Conservation (phyloP, 2,113 vertebrate genomes). For the Menidia beryllina region DNA sequence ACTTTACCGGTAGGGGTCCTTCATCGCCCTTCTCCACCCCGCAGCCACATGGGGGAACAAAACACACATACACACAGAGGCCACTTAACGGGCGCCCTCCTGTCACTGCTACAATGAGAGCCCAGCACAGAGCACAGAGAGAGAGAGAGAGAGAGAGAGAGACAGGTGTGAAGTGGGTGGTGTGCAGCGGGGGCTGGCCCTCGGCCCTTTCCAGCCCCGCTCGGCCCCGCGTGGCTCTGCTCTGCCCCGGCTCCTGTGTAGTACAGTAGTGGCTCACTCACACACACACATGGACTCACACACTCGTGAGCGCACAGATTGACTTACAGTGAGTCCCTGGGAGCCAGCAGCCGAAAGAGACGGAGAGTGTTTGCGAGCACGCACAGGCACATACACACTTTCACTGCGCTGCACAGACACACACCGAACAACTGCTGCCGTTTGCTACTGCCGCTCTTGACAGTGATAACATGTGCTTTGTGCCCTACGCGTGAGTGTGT, state of each 20-base stretch:
- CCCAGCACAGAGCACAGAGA: conserved; percentile 56
- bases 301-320: conserved; percentile 59
- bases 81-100: conserved; percentile 78
- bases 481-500: conserved; percentile 51
- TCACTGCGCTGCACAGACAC: conserved; percentile 53
- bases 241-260: conserved; percentile 56
- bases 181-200: conserved; percentile 66
- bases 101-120: conserved; percentile 77
- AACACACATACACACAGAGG: conserved; percentile 50
- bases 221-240: conserved; percentile 42
- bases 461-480: conserved; percentile 78
- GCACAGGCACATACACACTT: conserved; percentile 57
- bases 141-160: conserved; percentile 61
- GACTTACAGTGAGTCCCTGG: conserved; percentile 69
- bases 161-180: conserved; percentile 76
- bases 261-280: conserved; percentile 51
- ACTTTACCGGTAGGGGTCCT: conserved; percentile 88
- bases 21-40: conserved; percentile 83
- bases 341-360: conserved; percentile 55
- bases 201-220: conserved; percentile 55
- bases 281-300: not conserved
- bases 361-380: conserved; percentile 45
- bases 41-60: conserved; percentile 72
- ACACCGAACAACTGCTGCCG: conserved; percentile 63
- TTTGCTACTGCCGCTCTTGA: conserved; percentile 72